Conservation (phyloP, 2,797 vertebrate genomes). For the Sebastes trivittatus region DNA sequence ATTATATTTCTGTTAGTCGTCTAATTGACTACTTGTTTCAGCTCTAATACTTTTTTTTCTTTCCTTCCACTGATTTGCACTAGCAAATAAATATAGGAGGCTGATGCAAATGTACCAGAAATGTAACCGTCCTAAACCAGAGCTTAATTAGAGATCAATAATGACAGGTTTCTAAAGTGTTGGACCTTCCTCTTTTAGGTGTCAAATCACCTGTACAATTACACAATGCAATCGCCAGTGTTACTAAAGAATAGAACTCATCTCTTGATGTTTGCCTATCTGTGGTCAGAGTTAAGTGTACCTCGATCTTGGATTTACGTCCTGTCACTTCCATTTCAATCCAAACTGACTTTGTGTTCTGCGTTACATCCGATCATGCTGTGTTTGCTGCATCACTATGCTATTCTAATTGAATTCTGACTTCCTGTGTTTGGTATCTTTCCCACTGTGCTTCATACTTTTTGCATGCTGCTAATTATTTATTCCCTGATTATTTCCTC, state of each 20-base stretch:
- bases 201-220: slow-evolving; percentile 16
- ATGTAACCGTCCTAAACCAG: not conserved
- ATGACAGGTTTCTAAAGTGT: slow-evolving; percentile 34
- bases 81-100: not conserved
- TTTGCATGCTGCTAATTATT: slow-evolving; percentile 42
- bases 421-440: not conserved
- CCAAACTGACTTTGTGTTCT: slow-evolving; percentile 1
- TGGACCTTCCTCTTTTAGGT: slow-evolving; percentile 60
- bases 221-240: not conserved
- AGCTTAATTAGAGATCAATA: not conserved
- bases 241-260: not conserved
- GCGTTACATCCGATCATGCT: slow-evolving; percentile 19
- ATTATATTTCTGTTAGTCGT: not conserved
- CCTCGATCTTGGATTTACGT: slow-evolving; percentile 29
- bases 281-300: not conserved
- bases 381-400: slow-evolving; percentile 72
- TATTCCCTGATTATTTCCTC: not conserved
- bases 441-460: not conserved
- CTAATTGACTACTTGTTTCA: not conserved
- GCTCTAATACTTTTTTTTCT: not conserved
- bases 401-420: slow-evolving; percentile 22
- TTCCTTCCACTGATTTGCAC: not conserved
- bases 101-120: not conserved
- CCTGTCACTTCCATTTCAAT: not conserved
- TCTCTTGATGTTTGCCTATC: slow-evolving; percentile 1